Base-by-base conservation (phyloP, 2,888 invertebrate genomes). In the Hirtodrosophila histrioides region DNA sequence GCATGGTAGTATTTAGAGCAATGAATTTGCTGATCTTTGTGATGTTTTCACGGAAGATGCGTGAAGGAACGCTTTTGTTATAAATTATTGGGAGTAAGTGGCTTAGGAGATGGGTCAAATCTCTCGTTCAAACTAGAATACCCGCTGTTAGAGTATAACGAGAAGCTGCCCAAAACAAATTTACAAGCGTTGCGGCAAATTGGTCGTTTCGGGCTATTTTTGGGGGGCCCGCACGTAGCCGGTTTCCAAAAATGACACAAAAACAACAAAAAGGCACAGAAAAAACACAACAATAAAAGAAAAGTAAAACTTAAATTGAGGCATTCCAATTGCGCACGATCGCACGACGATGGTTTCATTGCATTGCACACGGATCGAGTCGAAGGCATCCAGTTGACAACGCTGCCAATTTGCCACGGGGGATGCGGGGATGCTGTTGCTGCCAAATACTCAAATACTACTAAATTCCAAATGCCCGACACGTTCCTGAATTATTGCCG, bases 261-360 rank as follows among this genome's bases (percentile, higher is more conserved):
- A 31, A 31, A 31, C 9, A 31, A 8, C 9, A 31, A 31, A 31
- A 3, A 46, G 17, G 1, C 12, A 46, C 4, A 35, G n/a, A 12
- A 35, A 17, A 35, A n/a, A 33, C 23, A 35, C 33, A 17, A 46
- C 9, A 51, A 12, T 37, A 46, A 41, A 58, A 62, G 37, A 37
- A 46, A 45, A 35, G 35, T 40, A 39, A 27, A 36, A 46, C 29
- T 50, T 53, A 65, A 75, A 70, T 56, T 71, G 65, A 67, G 68
- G 71, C 71, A 75, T 75, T 75, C 58, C 24, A 75, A 70, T 61
- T 56, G 70, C 70, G 64, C 62, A 66, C 68, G 72, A 68, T 67
- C 71, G 57, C 41, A 41, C 39, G 36, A 46, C 46, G 33, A 33
- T 23, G 12, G 12, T 9, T 4, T 3, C 7, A 31, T 0, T 41